These are phyloP conservation scores for Leptopilina boulardi DNA, from an alignment of 1,140 invertebrate genomes.

Conservation along the genomic window DNA sequence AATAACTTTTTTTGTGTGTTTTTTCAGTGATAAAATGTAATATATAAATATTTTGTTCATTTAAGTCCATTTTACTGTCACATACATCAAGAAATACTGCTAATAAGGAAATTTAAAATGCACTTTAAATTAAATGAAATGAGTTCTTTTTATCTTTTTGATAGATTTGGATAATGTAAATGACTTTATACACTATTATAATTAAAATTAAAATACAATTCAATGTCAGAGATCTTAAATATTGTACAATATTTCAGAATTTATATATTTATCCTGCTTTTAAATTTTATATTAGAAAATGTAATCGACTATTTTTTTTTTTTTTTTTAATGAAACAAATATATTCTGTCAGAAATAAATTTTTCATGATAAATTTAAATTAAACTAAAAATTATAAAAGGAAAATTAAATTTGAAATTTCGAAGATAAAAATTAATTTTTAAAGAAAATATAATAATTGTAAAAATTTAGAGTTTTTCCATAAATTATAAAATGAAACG, in stretches of 20 bases:
- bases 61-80: background rate
- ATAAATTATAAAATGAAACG: background rate
- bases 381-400: too few species aligned
- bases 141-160: background rate
- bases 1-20: too few species aligned
- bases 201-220: background rate
- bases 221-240: background rate
- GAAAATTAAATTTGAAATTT: background rate
- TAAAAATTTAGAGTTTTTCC: background rate
- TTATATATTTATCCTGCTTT: background rate
- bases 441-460: background rate
- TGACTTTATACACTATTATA: background rate
- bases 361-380: too few species aligned
- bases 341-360: too few species aligned
- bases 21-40: background rate
- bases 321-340: too few species aligned
- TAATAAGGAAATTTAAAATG: constrained; percentile 3
- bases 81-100: constrained; percentile 14
- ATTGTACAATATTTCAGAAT: background rate
- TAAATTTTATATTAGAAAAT: background rate
- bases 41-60: background rate
- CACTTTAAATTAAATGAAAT: background rate
- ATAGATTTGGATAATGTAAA: background rate
- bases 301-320: too few species aligned
- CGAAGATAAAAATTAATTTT: background rate